Base-by-base conservation (phyloP, 2,113 vertebrate genomes). In the Aplodontia rufa region DNA sequence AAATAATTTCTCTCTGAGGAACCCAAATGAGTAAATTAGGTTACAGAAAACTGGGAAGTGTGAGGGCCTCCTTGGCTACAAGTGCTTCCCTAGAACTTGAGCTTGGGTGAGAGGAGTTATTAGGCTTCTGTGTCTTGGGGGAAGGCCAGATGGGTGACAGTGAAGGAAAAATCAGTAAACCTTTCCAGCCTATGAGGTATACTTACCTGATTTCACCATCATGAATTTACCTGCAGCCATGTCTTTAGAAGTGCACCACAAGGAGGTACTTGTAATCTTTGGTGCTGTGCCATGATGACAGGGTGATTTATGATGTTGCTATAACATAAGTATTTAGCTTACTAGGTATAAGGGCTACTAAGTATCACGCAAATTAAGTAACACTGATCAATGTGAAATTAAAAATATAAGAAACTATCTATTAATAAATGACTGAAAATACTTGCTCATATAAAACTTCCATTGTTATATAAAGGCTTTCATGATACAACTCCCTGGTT, bases 381-480 rank as follows among this genome's bases (percentile, higher is more conserved):
- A 91, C 20, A 82, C 12, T 83, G 80, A 85, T 86, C 51, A 91
- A 0, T 42, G 35, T 83, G 49, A 92, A 96, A 87, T 79, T 86
- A 68, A 87, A 95, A 96, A 94, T 55, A 12, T 76, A 49, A 89
- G 76, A 95, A 86, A 96, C 40, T 49, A 90, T 76, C 24, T 87
- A 71, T 24, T 83, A 86, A 60, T 60, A 45, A 42, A 40, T 79
- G 24, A 79, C 80, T 96, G 51, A 87, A 90, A 97, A 95, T 92
- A 76, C 66, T 90, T 64, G 95, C 62, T 40, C 14, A 90, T 93
- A 97, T 64, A 97, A 93, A 96, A 92, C 81, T 94, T 83, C 42
- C 72, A 93, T 83, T 94, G 51, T 84, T 93, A 93, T 71, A 96
- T 42, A 96, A 97, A 97, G 74, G n/a, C 91, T 93, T 96, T 97